phyloP scores from a whole-genome alignment of 2,797 vertebrate species.

The Lophotriccus pileatus region DNA sequence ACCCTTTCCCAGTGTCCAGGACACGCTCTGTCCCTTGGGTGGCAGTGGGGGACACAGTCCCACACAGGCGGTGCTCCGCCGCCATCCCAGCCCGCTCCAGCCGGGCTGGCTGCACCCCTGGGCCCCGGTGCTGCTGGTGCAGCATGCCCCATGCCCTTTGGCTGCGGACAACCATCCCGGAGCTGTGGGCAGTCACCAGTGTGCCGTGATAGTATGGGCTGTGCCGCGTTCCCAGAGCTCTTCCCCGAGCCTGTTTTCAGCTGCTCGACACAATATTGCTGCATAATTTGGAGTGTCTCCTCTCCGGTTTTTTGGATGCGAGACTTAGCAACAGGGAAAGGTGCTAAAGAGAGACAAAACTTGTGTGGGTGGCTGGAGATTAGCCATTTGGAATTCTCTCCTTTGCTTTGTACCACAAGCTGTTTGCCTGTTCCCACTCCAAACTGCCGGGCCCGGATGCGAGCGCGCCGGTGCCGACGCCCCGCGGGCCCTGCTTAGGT shows the following conservation, averaged over 20 bases:
- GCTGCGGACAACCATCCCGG: too few relatives aligned
- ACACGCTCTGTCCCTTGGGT: background rate
- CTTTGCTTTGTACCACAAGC: constrained; percentile 61
- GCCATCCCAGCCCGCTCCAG: background rate
- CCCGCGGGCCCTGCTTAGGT: background rate
- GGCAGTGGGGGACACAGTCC: background rate
- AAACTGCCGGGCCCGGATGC: background rate
- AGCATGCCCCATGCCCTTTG: too few relatives aligned
- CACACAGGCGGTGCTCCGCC: background rate
- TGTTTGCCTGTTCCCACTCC: constrained; percentile 30
- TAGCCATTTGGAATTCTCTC: constrained; percentile 69
- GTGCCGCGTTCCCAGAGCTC: background rate
- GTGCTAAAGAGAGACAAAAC: constrained; percentile 73
- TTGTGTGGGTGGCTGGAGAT: constrained; percentile 70
- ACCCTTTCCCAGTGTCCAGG: background rate
- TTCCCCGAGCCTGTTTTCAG: background rate
- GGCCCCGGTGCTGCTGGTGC: too few relatives aligned
- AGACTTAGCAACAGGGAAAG: constrained; percentile 71
- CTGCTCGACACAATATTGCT: constrained; percentile 11
- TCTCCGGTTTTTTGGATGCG: constrained; percentile 48
- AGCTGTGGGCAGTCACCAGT: background rate
- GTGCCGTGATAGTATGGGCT: background rate
- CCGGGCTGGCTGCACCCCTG: background rate
- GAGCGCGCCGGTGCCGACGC: background rate
- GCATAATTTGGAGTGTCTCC: constrained; percentile 50